Evolutionary conservation across 2,113 vertebrate genomes (phyloP).

Genomic region (Coregonus clupeaformis): DNA sequence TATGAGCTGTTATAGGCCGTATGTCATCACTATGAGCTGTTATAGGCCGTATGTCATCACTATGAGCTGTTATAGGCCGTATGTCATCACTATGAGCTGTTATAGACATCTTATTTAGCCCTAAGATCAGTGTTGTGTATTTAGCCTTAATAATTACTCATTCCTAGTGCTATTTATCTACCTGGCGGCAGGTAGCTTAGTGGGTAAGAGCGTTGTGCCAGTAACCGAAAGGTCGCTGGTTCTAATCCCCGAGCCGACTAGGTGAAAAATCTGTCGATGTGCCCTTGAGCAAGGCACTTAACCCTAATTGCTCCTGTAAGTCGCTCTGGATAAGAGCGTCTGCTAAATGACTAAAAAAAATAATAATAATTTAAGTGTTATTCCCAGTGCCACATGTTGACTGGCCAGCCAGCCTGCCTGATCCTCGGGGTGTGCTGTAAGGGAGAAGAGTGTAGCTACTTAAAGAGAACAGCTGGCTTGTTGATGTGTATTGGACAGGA

Average conservation of each 20-base stretch:
- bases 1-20: neutral
- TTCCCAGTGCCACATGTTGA: neutral
- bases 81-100: slow-evolving; percentile 8
- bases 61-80: neutral
- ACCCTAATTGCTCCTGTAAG: too few relatives aligned
- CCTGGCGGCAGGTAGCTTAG: too few relatives aligned
- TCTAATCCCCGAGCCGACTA: too few relatives aligned
- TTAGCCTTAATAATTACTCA: neutral
- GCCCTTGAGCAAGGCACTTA: too few relatives aligned
- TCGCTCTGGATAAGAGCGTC: too few relatives aligned
- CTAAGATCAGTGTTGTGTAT: neutral
- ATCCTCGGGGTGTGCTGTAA: slow-evolving; percentile 15
- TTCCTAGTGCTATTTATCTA: too few relatives aligned
- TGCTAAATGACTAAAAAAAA: too few relatives aligned
- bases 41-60: neutral
- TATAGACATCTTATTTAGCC: too few relatives aligned
- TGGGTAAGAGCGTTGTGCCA: too few relatives aligned
- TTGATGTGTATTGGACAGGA: slow-evolving; percentile 54
- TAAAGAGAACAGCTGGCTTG: slow-evolving; percentile 33
- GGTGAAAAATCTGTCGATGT: too few relatives aligned
- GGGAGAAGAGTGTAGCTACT: slow-evolving; percentile 1
- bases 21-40: neutral
- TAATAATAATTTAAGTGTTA: too few relatives aligned
- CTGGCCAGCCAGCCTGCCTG: neutral
- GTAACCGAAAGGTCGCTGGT: too few relatives aligned